Percentiles rank a stretch among this genome's conserved stretches.
phyloP scores from a whole-genome alignment of 1,140 invertebrate genomes.

The Lerema accius region DNA sequence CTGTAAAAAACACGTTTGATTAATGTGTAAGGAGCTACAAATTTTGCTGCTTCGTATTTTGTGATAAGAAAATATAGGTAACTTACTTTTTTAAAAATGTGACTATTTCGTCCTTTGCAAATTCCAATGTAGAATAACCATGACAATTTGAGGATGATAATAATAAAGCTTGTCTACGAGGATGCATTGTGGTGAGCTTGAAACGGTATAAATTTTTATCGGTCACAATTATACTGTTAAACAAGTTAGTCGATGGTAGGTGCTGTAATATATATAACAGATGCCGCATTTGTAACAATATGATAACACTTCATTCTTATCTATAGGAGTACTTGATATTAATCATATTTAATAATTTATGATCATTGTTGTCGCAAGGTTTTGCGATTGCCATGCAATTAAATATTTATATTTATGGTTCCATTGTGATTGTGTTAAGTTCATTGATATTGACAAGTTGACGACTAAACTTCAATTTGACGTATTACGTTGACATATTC shows the following conservation, averaged over 20 bases:
- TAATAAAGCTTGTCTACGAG: conserved; percentile 83
- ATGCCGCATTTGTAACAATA: conserved; percentile 4
- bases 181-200: conserved; percentile 43
- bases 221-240: background rate
- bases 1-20: conserved; percentile 81
- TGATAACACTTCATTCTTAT: conserved; percentile 1
- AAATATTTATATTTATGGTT: too few relatives aligned
- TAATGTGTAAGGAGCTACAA: too few relatives aligned
- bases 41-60: too few relatives aligned
- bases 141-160: conserved; percentile 88
- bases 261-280: conserved; percentile 5
- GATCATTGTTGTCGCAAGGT: too few relatives aligned
- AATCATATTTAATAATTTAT: too few relatives aligned
- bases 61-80: too few relatives aligned
- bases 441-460: too few relatives aligned
- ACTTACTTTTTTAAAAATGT: conserved; percentile 85
- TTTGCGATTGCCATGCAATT: too few relatives aligned
- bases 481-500: too few relatives aligned
- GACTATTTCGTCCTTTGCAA: conserved; percentile 86
- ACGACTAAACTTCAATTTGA: too few relatives aligned
- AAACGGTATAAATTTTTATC: background rate
- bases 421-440: too few relatives aligned
- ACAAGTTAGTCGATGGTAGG: conserved; percentile 8
- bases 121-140: conserved; percentile 86
- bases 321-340: too few relatives aligned